These are phyloP conservation scores for Danio aesculapii DNA, from an alignment of 2,797 vertebrate species.

Conservation along the genomic window DNA sequence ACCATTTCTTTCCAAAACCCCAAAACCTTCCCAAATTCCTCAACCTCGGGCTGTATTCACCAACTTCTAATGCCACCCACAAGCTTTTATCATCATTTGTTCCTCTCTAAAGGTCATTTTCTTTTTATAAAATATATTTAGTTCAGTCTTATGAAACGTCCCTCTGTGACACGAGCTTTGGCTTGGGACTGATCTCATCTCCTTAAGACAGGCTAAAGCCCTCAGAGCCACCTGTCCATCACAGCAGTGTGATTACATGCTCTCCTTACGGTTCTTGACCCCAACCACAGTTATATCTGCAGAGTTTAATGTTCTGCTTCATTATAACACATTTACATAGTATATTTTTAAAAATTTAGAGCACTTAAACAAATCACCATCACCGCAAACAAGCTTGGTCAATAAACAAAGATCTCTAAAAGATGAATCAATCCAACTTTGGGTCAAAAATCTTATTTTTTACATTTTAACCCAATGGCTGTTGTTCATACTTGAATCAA, in stretches of 20 bases:
- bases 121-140: slow-evolving; percentile 6
- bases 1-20: not conserved
- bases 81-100: not conserved
- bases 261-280: slow-evolving; percentile 1
- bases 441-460: too few relatives aligned
- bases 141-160: slow-evolving; percentile 35
- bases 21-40: not conserved
- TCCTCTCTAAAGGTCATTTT: slow-evolving; percentile 18
- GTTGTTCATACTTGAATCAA: too few relatives aligned
- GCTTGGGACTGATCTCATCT: slow-evolving; percentile 53
- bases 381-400: not conserved
- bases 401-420: not conserved
- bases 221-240: slow-evolving; percentile 55
- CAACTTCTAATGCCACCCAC: not conserved
- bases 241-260: slow-evolving; percentile 32
- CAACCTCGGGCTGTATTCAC: not conserved
- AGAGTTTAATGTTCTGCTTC: not conserved
- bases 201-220: slow-evolving; percentile 58
- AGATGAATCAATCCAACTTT: too few relatives aligned
- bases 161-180: slow-evolving; percentile 37
- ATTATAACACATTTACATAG: not conserved
- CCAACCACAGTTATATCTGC: not conserved
- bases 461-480: too few relatives aligned
- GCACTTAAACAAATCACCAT: not conserved
- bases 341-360: not conserved